phyloP scores from a whole-genome alignment of 2,797 vertebrate species.

The Diceros bicornis region DNA sequence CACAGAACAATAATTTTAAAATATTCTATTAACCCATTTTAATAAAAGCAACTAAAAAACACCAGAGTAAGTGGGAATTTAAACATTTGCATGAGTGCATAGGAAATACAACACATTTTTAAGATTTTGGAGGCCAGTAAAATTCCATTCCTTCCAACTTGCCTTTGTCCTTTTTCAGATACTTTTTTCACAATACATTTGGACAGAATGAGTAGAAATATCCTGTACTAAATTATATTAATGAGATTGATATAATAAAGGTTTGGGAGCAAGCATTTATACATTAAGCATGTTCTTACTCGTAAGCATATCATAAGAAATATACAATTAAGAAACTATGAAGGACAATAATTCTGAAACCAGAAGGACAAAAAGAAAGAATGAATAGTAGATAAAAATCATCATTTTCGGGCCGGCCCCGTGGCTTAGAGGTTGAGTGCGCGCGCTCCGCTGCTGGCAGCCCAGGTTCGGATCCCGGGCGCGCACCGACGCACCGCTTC shows the following conservation, averaged over 20 bases:
- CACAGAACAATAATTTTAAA: conserved; percentile 84
- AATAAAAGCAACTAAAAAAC: conserved; percentile 61
- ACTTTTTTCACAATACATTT: not conserved
- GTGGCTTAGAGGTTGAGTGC: too few relatives aligned
- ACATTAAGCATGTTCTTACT: not conserved
- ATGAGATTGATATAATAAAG: not conserved
- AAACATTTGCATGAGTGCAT: conserved; percentile 1
- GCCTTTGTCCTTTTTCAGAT: not conserved
- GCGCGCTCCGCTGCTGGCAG: too few relatives aligned
- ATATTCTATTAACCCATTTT: conserved; percentile 71
- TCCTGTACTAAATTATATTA: conserved; percentile 12
- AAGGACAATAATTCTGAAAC: conserved; percentile 34
- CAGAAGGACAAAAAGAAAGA: conserved; percentile 15
- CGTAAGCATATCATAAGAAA: conserved; percentile 51
- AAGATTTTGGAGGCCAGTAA: conserved; percentile 60
- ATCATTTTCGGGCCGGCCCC: too few relatives aligned
- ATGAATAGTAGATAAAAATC: conserved; percentile 49
- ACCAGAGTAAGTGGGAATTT: conserved; percentile 51
- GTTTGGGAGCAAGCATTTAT: conserved; percentile 41
- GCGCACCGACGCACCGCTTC: too few relatives aligned
- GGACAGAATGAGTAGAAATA: conserved; percentile 42
- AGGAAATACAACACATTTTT: conserved; percentile 41
- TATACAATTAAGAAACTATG: conserved; percentile 1
- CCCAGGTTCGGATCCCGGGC: too few relatives aligned
- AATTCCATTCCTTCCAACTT: conserved; percentile 44